Evolutionary conservation across 1,140 invertebrate species (phyloP).

Genomic region (Chelonus insularis): DNA sequence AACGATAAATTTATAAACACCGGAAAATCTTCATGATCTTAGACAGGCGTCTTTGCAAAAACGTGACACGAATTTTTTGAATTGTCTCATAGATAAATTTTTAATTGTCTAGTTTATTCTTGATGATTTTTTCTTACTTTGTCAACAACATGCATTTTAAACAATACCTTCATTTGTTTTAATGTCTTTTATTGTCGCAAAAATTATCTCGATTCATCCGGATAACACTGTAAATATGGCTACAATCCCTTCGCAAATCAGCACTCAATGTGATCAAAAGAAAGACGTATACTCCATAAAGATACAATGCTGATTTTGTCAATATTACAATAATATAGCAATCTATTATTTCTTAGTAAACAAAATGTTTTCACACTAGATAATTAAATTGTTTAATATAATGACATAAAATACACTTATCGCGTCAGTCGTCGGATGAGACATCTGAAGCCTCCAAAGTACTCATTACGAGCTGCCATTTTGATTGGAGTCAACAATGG

Average conservation of each 20-base stretch:
- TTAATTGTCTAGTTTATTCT: no score
- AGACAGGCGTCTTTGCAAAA: no score
- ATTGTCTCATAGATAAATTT: no score
- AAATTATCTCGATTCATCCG: not conserved
- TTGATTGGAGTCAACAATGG: slow-evolving; percentile 51
- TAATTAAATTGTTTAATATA: not conserved
- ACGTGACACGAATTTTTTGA: no score
- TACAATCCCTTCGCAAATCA: slow-evolving; percentile 34
- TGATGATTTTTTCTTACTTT: no score
- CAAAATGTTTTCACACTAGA: no score
- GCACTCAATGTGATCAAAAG: slow-evolving; percentile 30
- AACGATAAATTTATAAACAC: no score
- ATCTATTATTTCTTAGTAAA: no score
- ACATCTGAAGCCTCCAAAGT: slow-evolving; percentile 36
- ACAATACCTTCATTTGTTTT: not conserved
- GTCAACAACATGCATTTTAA: no score
- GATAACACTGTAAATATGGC: slow-evolving; percentile 50
- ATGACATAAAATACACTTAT: slow-evolving; percentile 34
- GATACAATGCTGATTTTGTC: slow-evolving; percentile 23
- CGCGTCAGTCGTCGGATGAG: slow-evolving; percentile 16
- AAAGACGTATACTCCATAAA: slow-evolving; percentile 29
- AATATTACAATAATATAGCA: no score
- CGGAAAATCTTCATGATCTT: no score
- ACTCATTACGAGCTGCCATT: slow-evolving; percentile 50
- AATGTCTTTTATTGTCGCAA: not conserved